Evolutionary conservation across 2,113 vertebrate species (phyloP), one percentile per base, ranked within the genome.

Genomic region (Meriones unguiculatus): DNA sequence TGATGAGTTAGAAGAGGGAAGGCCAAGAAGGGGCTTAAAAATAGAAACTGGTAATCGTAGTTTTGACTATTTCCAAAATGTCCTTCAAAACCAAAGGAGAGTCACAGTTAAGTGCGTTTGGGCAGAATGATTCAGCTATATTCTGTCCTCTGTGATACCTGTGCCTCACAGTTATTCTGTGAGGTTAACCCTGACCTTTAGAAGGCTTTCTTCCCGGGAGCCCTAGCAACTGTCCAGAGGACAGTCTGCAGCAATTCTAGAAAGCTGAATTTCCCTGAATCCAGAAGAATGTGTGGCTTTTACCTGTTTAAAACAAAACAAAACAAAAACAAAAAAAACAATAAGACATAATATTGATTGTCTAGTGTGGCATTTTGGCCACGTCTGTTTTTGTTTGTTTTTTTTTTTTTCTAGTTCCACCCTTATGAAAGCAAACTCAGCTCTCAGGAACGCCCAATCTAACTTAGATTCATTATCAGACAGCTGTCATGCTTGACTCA

Each of bases 61-160:
- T 87, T 87, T 67, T 90, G 78, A 76, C 38, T 88, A 64, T 62
- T 59, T 15, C 25, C 46, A n/a, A 78, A 25, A 46, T 59, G 20
- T 64, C 87, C 76, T 95, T 95, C 80, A 92, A 91, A 93, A 92
- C 84, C 38, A 46, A 72, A 89, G 64, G 69, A 41, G 0, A 73
- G 70, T 57, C 18, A 32, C 72, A 59, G 89, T 54, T 15, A 57
- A 90, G 17, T 80, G 6, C 89, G 86, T 91, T 87, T 35, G 85
- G 41, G 75, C 11, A 38, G 78, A 73, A 69, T n/a, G 41, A 78
- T 70, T 41, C 88, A 84, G 24, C 57, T 95, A 1, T 1, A 30
- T 62, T 50, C 41, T n/a, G 62, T 67, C 59, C 81, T 85, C 25
- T 70, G 1, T 59, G 24, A 54, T 12, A 70, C 2, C 28, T 52